These are phyloP conservation scores for Leiothrix lutea DNA, from an alignment of 2,113 vertebrate species.

Conservation along the genomic window DNA sequence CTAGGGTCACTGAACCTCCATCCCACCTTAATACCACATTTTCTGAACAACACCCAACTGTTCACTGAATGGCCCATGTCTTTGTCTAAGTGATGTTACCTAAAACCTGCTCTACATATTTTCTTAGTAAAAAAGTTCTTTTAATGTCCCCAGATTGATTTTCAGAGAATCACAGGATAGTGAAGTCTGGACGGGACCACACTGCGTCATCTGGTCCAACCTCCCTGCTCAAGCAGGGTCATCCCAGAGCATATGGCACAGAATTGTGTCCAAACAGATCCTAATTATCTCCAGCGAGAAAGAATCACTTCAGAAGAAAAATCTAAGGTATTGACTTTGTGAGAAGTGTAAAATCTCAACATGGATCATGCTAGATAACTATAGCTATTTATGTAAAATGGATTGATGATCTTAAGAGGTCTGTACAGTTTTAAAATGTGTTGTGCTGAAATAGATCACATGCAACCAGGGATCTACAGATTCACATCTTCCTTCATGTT, in stretches of 20 bases:
- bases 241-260: neutral
- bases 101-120: neutral
- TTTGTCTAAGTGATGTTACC: neutral
- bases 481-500: neutral
- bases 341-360: neutral
- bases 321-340: neutral
- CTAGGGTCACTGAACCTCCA: neutral
- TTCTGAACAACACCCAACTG: constrained; percentile 9
- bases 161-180: neutral
- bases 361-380: neutral
- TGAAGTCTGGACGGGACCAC: neutral
- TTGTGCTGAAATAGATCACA: neutral
- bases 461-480: neutral
- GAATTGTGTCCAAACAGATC: neutral
- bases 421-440: neutral
- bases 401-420: neutral
- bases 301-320: neutral
- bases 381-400: neutral
- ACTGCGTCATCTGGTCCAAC: neutral
- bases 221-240: neutral
- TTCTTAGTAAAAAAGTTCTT: constrained; percentile 2
- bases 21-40: neutral
- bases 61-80: neutral
- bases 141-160: neutral
- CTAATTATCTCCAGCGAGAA: neutral